Percentiles rank a stretch among this genome's conserved stretches.
phyloP scores from a whole-genome alignment of 2,888 invertebrate genomes.

The Epistrophe grossulariae region DNA sequence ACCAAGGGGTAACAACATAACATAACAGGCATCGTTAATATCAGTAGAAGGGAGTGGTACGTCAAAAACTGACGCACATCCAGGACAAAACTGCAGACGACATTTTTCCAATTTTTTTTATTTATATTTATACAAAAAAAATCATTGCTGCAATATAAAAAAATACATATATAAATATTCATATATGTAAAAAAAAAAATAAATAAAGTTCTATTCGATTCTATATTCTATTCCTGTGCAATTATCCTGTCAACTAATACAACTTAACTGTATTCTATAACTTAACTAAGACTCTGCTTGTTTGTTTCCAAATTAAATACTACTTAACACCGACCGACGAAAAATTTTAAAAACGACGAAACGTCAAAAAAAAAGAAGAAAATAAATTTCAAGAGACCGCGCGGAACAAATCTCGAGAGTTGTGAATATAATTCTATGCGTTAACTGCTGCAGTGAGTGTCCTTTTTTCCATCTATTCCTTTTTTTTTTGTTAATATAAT shows the following conservation, averaged over 20 bases:
- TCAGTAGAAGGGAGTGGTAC: constrained; percentile 84
- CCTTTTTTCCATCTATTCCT: constrained; percentile 6
- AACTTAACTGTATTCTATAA: constrained; percentile 42
- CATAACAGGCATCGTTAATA: constrained; percentile 77
- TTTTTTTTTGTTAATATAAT: not conserved
- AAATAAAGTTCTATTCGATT: constrained; percentile 39
- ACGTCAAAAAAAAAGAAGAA: not conserved
- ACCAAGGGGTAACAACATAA: constrained; percentile 75
- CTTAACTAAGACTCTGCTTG: constrained; percentile 63
- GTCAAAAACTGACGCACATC: constrained; percentile 84
- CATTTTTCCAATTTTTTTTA: constrained; percentile 75
- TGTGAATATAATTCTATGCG: constrained; percentile 65
- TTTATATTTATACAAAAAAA: constrained; percentile 66
- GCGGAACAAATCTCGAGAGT: constrained; percentile 74
- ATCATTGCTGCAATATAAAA: constrained; percentile 58
- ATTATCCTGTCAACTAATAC: constrained; percentile 59
- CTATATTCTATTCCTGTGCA: constrained; percentile 62
- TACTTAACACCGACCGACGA: constrained; percentile 48
- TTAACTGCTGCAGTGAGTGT: constrained; percentile 72
- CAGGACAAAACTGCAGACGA: constrained; percentile 79
- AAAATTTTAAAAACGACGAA: constrained; percentile 34
- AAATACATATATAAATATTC: constrained; percentile 12
- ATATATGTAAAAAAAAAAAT: not conserved
- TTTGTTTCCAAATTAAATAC: constrained; percentile 53
- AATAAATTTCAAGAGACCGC: constrained; percentile 47